phyloP scores from a whole-genome alignment of 2,797 vertebrate genomes.

The Anableps anableps region DNA sequence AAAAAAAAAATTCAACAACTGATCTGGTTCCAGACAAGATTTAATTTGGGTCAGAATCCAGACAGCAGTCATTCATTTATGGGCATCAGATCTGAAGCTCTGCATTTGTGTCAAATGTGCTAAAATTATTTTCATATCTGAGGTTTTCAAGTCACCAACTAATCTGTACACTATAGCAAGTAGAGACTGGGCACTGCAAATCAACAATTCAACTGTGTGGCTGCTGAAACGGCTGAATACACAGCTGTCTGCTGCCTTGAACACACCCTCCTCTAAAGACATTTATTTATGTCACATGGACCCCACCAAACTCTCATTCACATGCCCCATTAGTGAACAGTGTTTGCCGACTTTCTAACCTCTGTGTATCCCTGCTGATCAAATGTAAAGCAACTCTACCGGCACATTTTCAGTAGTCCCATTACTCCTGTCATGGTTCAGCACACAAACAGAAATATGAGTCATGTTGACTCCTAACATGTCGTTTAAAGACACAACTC shows the following conservation, averaged over 20 bases:
- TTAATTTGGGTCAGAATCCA: no score
- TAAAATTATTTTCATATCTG: background rate
- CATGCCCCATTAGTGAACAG: background rate
- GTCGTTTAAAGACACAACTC: constrained; percentile 17
- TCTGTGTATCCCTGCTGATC: background rate
- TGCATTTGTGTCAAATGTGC: background rate
- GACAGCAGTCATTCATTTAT: no score
- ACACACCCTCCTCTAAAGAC: background rate
- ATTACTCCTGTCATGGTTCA: constrained; percentile 19
- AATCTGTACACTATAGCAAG: background rate
- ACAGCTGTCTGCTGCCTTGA: background rate
- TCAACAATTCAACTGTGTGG: background rate
- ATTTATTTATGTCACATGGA: background rate
- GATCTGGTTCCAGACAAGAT: background rate
- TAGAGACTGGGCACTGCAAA: background rate
- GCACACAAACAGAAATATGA: constrained; percentile 35
- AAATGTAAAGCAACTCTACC: background rate
- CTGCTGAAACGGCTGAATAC: background rate
- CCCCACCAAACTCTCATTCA: background rate
- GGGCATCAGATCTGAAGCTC: no score
- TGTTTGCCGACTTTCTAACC: background rate
- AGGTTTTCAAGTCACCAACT: background rate
- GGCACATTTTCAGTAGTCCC: background rate
- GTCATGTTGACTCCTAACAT: constrained; percentile 20
- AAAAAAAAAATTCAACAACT: no score